Evolutionary conservation across 2,113 vertebrate species (phyloP).

Genomic region (Benitochromis conjunctus): DNA sequence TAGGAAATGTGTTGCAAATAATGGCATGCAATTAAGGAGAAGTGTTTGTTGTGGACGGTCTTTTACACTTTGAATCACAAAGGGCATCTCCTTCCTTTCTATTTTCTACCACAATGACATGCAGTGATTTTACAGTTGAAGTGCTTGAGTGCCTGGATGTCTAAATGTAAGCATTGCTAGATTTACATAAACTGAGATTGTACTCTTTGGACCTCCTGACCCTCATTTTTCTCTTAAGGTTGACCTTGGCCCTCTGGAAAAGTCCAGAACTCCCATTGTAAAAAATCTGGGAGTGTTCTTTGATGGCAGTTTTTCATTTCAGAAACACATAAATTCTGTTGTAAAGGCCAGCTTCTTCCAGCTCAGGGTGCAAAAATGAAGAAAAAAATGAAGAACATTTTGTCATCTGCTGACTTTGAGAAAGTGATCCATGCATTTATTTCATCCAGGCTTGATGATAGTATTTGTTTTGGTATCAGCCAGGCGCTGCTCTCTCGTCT

Average conservation of each 20-base stretch:
- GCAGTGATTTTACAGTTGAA: background rate
- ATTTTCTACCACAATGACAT: background rate
- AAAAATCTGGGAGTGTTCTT: too few relatives aligned
- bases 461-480: background rate
- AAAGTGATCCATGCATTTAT: background rate
- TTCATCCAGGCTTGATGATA: background rate
- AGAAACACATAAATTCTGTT: background rate
- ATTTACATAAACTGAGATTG: background rate
- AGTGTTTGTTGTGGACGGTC: background rate
- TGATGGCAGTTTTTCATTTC: background rate
- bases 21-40: background rate
- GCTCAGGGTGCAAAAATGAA: background rate
- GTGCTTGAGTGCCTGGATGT: background rate
- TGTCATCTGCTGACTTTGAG: background rate
- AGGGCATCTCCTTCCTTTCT: accelerated
- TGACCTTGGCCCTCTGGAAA: too few relatives aligned
- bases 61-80: background rate
- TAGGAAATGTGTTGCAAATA: background rate
- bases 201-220: too few relatives aligned
- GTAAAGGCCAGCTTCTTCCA: background rate
- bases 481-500: background rate
- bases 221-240: too few relatives aligned
- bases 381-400: background rate
- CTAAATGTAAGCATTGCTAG: background rate
- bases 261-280: too few relatives aligned